Base-by-base conservation (phyloP, 2,113 vertebrate genomes). In the Etheostoma cragini region DNA sequence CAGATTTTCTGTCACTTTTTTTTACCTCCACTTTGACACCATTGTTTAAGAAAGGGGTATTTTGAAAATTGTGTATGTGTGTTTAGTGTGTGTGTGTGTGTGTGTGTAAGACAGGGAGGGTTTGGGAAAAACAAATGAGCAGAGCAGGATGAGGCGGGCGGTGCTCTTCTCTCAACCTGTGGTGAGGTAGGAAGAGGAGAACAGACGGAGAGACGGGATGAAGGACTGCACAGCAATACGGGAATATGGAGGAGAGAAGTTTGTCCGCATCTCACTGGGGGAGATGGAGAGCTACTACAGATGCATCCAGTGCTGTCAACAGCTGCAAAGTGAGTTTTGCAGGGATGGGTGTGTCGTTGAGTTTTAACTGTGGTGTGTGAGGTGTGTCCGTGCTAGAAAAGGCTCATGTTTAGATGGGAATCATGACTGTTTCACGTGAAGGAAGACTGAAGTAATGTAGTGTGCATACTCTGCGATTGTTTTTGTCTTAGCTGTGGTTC, bases 201-300 rank as follows among this genome's bases (percentile, higher is more conserved):
- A 54, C n/a, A 53, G 64, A 50, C 64, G 12, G 64, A 12, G 47
- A 63, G 70, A 79, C 21, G 6, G 45, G 52, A 81, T 80, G 70
- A 71, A 78, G 65, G 82, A 70, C 3, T 12, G 75, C 33, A 12
- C 78, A 0, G 67, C 56, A 33, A 60, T 53, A 22, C 53, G 22
- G 67, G 50, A 81, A 12, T 2, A 5, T 11, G 52, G 54, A 14
- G 73, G 66, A 38, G 74, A 86, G 61, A 56, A 76, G 16, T 88
- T 80, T 22, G 67, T 91, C 53, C 88, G 75, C 72, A 94, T 96
- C 84, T 76, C 93, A 2, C 72, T 92, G 87, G 77, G 88, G 56
- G 95, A 96, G 89, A 93, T 95, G 91, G 57, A 87, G 91, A 93
- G 94, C 67, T 96, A 89, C 90, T 93, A 94, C 90, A 90, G 78